Evolutionary conservation across 2,888 invertebrate genomes (phyloP).

Genomic region (Volucella zonaria): DNA sequence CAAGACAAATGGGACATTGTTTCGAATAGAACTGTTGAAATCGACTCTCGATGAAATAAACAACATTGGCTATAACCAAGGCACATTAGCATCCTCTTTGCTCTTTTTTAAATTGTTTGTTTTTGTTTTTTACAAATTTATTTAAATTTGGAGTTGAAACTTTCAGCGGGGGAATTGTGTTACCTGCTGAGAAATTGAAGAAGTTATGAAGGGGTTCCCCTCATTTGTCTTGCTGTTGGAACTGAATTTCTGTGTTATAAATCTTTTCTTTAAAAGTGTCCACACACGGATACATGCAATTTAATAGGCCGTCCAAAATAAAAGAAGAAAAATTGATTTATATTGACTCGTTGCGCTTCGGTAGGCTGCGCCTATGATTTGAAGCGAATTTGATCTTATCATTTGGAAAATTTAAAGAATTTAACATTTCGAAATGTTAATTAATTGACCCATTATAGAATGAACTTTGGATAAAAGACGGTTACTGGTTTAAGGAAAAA

Average conservation of each 20-base stretch:
- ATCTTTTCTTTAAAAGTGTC: not conserved
- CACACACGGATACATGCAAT: not conserved
- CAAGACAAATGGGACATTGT: slow-evolving; percentile 8
- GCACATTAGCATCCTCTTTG: not conserved
- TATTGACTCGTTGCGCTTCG: not conserved
- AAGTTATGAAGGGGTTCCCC: slow-evolving; percentile 31
- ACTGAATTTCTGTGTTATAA: slow-evolving; percentile 17
- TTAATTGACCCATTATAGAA: too few relatives aligned
- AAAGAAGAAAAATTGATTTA: slow-evolving; percentile 15
- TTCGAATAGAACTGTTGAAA: slow-evolving; percentile 8
- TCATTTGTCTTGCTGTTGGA: slow-evolving; percentile 32
- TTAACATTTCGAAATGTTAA: too few relatives aligned
- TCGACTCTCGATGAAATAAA: slow-evolving; percentile 4
- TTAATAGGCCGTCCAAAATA: slow-evolving; percentile 13
- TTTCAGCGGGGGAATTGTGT: not conserved
- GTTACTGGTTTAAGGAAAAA: too few relatives aligned
- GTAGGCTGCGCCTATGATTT: not conserved
- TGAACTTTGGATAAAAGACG: too few relatives aligned
- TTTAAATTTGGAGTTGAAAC: slow-evolving; percentile 14
- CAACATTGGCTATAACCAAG: not conserved
- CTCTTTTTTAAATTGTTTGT: slow-evolving; percentile 22
- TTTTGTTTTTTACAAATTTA: not conserved
- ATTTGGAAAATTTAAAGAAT: too few relatives aligned
- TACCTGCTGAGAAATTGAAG: slow-evolving; percentile 44
- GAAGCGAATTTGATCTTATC: slow-evolving; percentile 5